phyloP scores from a whole-genome alignment of 2,113 vertebrate species.

The Fulica atra region DNA sequence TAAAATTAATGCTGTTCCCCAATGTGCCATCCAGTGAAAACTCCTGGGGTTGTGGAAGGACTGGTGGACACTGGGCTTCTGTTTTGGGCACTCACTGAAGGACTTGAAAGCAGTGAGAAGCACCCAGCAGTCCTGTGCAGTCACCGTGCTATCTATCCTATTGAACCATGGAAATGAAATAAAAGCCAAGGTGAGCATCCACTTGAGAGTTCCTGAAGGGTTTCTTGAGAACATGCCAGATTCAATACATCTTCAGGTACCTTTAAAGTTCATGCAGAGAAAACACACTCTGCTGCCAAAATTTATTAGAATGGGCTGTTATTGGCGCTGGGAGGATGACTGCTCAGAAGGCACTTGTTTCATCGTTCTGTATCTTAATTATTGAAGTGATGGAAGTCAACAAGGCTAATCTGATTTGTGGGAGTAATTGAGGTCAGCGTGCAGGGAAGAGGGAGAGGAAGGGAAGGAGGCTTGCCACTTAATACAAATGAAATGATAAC shows the following conservation, averaged over 20 bases:
- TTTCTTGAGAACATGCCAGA: background rate
- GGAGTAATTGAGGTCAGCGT: slow-evolving; percentile 74
- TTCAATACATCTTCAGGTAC: slow-evolving; percentile 33
- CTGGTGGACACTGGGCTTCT: background rate
- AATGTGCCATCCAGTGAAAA: background rate
- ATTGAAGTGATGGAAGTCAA: slow-evolving; percentile 66
- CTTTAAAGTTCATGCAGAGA: slow-evolving; percentile 47
- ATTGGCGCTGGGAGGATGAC: background rate
- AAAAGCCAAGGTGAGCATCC: slow-evolving; percentile 1
- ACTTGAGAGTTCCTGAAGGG: background rate
- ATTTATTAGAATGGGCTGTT: background rate
- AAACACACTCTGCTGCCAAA: slow-evolving; percentile 3
- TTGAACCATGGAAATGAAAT: background rate
- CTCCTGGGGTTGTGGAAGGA: background rate
- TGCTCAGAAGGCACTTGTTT: slow-evolving; percentile 16
- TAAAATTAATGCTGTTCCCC: background rate
- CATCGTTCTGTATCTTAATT: slow-evolving; percentile 52
- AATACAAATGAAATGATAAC: slow-evolving; percentile 59
- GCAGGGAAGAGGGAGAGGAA: slow-evolving; percentile 29
- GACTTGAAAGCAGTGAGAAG: background rate
- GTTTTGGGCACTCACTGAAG: background rate
- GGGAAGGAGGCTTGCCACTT: slow-evolving; percentile 4
- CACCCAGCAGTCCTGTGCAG: background rate
- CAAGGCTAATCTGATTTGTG: slow-evolving; percentile 74
- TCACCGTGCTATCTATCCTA: background rate